These are phyloP conservation scores for Eustalomyia histrio DNA, from an alignment of 2,888 invertebrate genomes.

Conservation along the genomic window DNA sequence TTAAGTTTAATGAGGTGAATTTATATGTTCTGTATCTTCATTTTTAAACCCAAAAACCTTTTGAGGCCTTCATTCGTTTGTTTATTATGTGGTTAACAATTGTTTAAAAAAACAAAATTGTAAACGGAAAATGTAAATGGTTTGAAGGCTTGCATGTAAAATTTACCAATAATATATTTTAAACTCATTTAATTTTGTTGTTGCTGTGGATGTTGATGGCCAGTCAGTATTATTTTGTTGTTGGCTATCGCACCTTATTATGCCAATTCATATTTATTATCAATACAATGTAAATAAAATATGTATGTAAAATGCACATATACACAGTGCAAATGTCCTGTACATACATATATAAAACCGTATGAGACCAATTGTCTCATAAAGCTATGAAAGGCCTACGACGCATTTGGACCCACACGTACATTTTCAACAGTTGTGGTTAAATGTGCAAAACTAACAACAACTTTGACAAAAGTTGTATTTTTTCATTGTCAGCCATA, in stretches of 20 bases:
- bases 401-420: constrained; percentile 19
- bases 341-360: neutral
- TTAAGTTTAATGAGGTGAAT: constrained; percentile 38
- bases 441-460: constrained; percentile 17
- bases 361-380: constrained; percentile 23
- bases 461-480: constrained; percentile 28
- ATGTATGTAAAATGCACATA: neutral
- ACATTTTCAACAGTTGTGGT: constrained; percentile 54
- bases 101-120: constrained; percentile 2
- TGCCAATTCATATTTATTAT: constrained; percentile 37
- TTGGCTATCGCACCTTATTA: constrained; percentile 15
- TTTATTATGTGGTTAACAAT: constrained; percentile 34
- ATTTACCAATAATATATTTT: constrained; percentile 29
- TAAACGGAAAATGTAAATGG: neutral
- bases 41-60: constrained; percentile 28
- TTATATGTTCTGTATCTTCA: constrained; percentile 11
- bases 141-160: neutral
- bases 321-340: too few species aligned
- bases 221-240: neutral
- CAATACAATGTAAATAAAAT: constrained; percentile 13
- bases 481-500: constrained; percentile 9
- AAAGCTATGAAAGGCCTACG: constrained; percentile 24
- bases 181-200: constrained; percentile 29
- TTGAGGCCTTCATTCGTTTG: constrained; percentile 24
- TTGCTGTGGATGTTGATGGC: constrained; percentile 17